Base-by-base conservation (phyloP, 2,113 vertebrate genomes). In the Elephas maximus region DNA sequence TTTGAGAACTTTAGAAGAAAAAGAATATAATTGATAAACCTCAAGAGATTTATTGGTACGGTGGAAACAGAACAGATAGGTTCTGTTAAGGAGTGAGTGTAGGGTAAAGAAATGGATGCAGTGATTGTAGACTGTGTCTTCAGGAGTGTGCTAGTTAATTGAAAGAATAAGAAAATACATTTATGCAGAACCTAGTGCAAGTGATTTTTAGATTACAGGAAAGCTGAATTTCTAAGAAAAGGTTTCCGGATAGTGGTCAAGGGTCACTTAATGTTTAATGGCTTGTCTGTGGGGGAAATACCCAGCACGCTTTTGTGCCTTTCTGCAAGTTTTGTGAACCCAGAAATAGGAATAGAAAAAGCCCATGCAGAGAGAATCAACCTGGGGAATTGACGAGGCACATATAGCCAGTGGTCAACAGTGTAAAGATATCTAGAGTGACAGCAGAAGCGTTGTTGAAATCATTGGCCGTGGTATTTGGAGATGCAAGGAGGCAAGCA, bases 341-440 rank as follows among this genome's bases (percentile, higher is more conserved):
- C 20, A 90, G 12, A 23, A 76, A 78, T 21, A 63, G n/a, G 57
- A 91, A 89, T 41, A 88, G 57, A 95, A 80, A 96, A 84, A 88
- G 44, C 10, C 48, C 3, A 90, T 90, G 11, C 48, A 33, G 67
- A 2, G 18, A 24, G 3, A 57, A 57, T 81, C 30, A 74, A 45
- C 63, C 24, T 69, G 18, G 10, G n/a, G 57, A 21, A 10, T 17
- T 79, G 67, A 82, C 2, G 51, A 65, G 71, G 17, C 26, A 60
- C 23, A n/a, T 1, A 2, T 33, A 69, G 90, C 26, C 30, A 95
- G 51, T 14, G 26, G 45, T 86, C 45, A 76, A 11, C 63, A 89
- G 11, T 8, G 11, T 76, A 37, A 37, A 44, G 24, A 89, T 23
- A 79, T 30, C 11, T 23, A 67, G 62, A 65, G 51, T 87, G 21